These are phyloP conservation scores for Ptychadena robeensis DNA, from an alignment of 2,797 vertebrate genomes.

Conservation along the genomic window DNA sequence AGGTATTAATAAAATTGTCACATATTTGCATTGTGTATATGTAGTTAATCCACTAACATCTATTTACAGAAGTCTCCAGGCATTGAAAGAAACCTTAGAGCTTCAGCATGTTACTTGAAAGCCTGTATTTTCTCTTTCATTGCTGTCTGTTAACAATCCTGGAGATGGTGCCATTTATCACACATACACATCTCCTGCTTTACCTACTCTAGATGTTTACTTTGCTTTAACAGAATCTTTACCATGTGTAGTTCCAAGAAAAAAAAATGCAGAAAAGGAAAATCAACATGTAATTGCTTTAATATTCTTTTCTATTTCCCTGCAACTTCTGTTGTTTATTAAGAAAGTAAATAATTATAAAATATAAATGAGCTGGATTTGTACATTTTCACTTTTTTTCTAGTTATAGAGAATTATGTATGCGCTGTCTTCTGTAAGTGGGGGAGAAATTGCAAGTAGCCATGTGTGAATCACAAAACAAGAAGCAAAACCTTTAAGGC, in stretches of 20 bases:
- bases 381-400: no score
- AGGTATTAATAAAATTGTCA: no score
- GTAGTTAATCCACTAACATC: background rate
- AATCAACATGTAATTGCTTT: conserved; percentile 5
- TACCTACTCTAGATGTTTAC: background rate
- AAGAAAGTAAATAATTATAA: background rate
- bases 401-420: no score
- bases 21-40: no score
- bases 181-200: conserved; percentile 7
- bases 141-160: conserved; percentile 59
- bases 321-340: background rate
- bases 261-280: background rate
- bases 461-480: no score
- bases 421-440: no score
- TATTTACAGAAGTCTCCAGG: no score
- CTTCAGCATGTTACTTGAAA: background rate
- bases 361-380: no score
- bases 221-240: conserved; percentile 4
- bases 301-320: background rate
- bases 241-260: conserved; percentile 14
- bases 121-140: background rate
- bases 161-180: conserved; percentile 66
- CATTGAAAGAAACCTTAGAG: background rate
- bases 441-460: no score
- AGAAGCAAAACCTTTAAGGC: no score